These are phyloP conservation scores for Halocynthia roretzi DNA, from an alignment of 23 tunicate species.

Conservation along the genomic window DNA sequence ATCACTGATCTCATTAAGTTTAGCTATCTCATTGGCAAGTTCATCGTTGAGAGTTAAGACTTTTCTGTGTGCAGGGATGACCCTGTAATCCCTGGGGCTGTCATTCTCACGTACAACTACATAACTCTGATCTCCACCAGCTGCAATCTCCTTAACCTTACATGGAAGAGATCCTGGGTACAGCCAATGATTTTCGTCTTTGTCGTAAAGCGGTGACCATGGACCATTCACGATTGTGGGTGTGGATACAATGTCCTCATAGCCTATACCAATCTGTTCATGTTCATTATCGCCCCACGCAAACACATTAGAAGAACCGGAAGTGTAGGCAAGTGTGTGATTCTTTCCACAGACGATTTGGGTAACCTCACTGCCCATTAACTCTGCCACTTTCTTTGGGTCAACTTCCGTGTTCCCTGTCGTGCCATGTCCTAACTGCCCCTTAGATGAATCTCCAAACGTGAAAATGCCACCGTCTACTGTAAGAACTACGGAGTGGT, in stretches of 20 bases:
- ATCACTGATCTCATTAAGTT: background rate
- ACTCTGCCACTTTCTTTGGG: constrained; percentile 69
- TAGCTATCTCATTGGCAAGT: constrained; percentile 2
- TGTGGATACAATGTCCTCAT: background rate
- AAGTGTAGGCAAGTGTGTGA: constrained; percentile 56
- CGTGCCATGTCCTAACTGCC: constrained; percentile 86
- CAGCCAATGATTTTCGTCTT: background rate
- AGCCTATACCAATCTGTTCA: constrained; percentile 55
- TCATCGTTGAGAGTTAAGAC: constrained; percentile 34
- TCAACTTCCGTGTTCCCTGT: background rate
- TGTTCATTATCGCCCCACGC: constrained; percentile 51
- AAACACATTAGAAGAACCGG: constrained; percentile 31
- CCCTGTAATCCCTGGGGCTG: constrained; percentile 28
- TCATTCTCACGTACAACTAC: background rate
- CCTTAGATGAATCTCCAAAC: constrained; percentile 68
- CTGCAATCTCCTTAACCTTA: constrained; percentile 30
- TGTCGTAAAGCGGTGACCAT: background rate
- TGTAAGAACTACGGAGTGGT: constrained; percentile 63
- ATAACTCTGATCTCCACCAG: constrained; percentile 57
- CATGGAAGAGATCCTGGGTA: too few species aligned
- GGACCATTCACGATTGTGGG: background rate
- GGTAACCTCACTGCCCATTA: constrained; percentile 68
- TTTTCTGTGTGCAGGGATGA: background rate
- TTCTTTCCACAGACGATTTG: constrained; percentile 65
- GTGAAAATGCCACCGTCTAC: constrained; percentile 59